A percentile compares a stretch with the other conserved stretches of the same genome.
phyloP scores from a whole-genome alignment of 2,888 invertebrate genomes.

The Galeruca laticollis region DNA sequence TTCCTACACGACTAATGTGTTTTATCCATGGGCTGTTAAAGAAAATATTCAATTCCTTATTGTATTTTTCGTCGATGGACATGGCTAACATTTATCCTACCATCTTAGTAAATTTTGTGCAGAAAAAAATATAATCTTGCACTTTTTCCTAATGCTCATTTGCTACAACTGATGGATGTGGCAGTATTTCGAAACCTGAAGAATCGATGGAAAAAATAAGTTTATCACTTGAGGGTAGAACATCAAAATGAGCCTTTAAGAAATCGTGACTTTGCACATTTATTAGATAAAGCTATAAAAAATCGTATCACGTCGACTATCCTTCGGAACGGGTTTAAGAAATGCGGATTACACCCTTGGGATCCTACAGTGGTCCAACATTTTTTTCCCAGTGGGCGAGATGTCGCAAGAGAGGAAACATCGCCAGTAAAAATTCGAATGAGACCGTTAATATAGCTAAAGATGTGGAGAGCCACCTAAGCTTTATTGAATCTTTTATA shows the following conservation, averaged over 20 bases:
- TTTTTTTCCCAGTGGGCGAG: too few relatives aligned
- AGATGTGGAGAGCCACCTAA: slow-evolving; percentile 14
- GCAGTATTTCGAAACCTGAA: slow-evolving; percentile 18
- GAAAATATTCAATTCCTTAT: slow-evolving; percentile 18
- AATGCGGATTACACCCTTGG: too few relatives aligned
- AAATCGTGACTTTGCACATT: slow-evolving; percentile 19
- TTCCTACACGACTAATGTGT: too few relatives aligned
- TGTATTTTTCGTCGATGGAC: slow-evolving; percentile 29
- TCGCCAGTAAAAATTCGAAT: too few relatives aligned
- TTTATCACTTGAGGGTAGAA: slow-evolving; percentile 5
- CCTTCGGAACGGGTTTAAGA: too few relatives aligned
- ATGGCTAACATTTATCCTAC: slow-evolving; percentile 23
- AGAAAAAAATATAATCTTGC: slow-evolving; percentile 29
- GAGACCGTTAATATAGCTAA: slow-evolving; percentile 9
- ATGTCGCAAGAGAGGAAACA: too few relatives aligned
- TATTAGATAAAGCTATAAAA: too few relatives aligned
- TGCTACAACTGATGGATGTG: slow-evolving; percentile 24
- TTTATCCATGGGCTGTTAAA: too few relatives aligned
- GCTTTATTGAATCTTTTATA: too few relatives aligned
- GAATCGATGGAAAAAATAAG: slow-evolving; percentile 14
- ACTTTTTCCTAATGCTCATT: slow-evolving; percentile 21
- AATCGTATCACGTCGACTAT: too few relatives aligned
- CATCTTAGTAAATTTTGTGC: slow-evolving; percentile 23
- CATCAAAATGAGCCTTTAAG: slow-evolving; percentile 11
- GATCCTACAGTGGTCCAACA: too few relatives aligned